Conservation (phyloP, 1,140 invertebrate species). For the Cryptotermes secundus region DNA sequence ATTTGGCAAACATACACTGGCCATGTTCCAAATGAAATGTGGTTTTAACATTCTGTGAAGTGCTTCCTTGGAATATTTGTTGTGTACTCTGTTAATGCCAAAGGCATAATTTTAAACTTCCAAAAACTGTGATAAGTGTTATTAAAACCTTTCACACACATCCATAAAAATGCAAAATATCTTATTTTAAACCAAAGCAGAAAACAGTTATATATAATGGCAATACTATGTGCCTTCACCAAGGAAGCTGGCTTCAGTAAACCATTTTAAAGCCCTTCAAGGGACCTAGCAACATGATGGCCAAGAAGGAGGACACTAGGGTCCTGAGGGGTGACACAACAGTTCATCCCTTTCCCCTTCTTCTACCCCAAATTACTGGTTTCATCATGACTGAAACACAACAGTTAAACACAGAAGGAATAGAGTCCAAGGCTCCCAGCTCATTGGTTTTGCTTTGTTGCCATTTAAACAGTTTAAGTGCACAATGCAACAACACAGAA, state of each 20-base stretch:
- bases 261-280: neutral
- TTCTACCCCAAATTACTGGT: neutral
- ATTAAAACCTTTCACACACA: neutral
- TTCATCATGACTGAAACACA: neutral
- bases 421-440: neutral
- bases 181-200: neutral
- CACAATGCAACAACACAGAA: conserved; percentile 26
- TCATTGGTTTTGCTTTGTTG: conserved; percentile 4
- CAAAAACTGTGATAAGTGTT: neutral
- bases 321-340: neutral
- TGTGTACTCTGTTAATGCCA: neutral
- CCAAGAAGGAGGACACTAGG: neutral
- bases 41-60: neutral
- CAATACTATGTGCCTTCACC: neutral
- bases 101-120: neutral
- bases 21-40: neutral
- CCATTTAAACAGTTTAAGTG: conserved; percentile 21
- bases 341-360: neutral
- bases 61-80: neutral
- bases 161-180: neutral
- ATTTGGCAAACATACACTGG: conserved; percentile 15
- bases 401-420: neutral
- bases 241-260: neutral
- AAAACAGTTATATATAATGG: neutral
- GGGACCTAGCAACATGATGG: neutral